These are phyloP conservation scores for Caenorhabditis imperialis DNA, from an alignment of 2,888 invertebrate species.

Conservation along the genomic window DNA sequence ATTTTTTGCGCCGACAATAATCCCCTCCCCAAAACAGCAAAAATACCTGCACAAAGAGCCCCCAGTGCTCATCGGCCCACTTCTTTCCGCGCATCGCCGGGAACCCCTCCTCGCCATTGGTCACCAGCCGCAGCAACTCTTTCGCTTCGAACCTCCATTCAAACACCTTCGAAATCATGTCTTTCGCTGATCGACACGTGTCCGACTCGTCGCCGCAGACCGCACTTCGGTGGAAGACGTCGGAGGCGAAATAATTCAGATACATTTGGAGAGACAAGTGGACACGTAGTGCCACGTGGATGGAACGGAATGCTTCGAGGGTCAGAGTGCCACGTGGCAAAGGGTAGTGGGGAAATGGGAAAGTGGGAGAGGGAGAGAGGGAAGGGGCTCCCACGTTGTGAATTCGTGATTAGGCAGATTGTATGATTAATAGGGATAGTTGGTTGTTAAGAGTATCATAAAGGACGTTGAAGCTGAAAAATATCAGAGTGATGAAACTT, in stretches of 20 bases:
- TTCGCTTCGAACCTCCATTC: slow-evolving; percentile 33
- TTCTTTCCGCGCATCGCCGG: slow-evolving; percentile 22
- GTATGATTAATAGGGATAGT: no score
- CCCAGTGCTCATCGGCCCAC: slow-evolving; percentile 21
- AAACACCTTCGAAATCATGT: slow-evolving; percentile 35
- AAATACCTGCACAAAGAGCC: slow-evolving; percentile 28
- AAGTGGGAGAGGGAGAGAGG: not conserved
- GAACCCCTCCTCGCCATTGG: slow-evolving; percentile 30
- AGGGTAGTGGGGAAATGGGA: no score
- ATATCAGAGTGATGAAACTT: no score
- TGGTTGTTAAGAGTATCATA: no score
- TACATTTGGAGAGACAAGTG: no score
- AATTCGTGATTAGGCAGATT: no score
- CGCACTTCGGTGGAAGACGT: slow-evolving; percentile 35
- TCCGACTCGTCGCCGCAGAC: slow-evolving; percentile 37
- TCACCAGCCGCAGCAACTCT: slow-evolving; percentile 29
- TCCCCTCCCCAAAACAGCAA: not conserved
- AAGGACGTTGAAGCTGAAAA: no score
- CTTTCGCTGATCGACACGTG: slow-evolving; percentile 25
- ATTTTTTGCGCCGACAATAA: no score
- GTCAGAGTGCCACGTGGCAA: no score
- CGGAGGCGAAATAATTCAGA: slow-evolving; percentile 37
- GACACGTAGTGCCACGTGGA: no score
- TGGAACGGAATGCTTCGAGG: no score
- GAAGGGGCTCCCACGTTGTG: slow-evolving; percentile 6